Evolutionary conservation across 2,113 vertebrate genomes (phyloP).

Genomic region (Dermatemys mawii): DNA sequence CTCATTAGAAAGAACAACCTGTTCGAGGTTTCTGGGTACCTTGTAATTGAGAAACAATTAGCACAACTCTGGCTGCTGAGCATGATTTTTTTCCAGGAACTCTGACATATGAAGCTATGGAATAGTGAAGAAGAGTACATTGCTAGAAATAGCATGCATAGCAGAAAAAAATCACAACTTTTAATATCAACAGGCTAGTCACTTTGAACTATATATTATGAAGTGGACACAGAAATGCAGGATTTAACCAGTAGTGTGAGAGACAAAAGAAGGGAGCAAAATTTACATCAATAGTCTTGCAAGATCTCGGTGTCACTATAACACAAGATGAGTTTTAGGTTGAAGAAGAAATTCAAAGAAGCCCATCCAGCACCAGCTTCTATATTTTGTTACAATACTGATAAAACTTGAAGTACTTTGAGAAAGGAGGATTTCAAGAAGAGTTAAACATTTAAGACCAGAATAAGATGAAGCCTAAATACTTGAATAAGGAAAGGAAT

Average conservation of each 20-base stretch:
- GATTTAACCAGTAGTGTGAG: neutral
- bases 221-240: neutral
- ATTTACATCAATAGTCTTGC: neutral
- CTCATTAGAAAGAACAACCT: neutral
- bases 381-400: slow-evolving; percentile 21
- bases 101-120: neutral
- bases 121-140: neutral
- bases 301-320: neutral
- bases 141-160: neutral
- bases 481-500: neutral
- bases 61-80: neutral
- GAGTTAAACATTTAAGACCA: slow-evolving; percentile 24
- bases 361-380: neutral
- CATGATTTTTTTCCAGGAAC: neutral
- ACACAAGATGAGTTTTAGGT: neutral
- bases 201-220: neutral
- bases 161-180: neutral
- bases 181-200: neutral
- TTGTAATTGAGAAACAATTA: neutral
- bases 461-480: slow-evolving; percentile 30
- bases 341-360: neutral
- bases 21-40: neutral
- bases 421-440: neutral
- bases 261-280: neutral
- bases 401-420: slow-evolving; percentile 30